Evolutionary conservation across 1,140 invertebrate species (phyloP).

Genomic region (Acromyrmex charruanus): DNA sequence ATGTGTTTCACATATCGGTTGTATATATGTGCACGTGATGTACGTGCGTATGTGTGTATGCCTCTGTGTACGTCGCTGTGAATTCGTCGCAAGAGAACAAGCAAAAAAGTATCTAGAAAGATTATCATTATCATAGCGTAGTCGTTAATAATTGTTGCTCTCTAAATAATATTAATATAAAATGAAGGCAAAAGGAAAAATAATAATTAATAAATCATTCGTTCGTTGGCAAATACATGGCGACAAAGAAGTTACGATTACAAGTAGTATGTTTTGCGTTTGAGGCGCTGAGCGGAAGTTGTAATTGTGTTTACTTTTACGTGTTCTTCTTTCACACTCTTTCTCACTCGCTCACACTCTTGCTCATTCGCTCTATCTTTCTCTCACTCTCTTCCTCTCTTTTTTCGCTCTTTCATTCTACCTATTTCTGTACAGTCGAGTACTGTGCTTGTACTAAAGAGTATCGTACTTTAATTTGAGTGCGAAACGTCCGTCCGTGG

Average conservation of each 20-base stretch:
- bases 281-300: conserved; percentile 85
- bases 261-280: conserved; percentile 80
- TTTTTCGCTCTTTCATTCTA: conserved; percentile 46
- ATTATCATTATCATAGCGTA: conserved; percentile 83
- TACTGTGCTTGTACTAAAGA: conserved; percentile 80
- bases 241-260: conserved; percentile 85
- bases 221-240: conserved; percentile 87
- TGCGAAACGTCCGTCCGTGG: conserved; percentile 59
- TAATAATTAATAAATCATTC: conserved; percentile 79
- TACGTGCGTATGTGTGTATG: conserved; percentile 7
- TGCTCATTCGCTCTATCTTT: conserved; percentile 22
- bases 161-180: conserved; percentile 85
- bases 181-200: conserved; percentile 82
- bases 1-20: not conserved
- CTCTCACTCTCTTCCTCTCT: conserved; percentile 20
- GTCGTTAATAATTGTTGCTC: conserved; percentile 82
- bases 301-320: conserved; percentile 69
- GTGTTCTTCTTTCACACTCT: conserved; percentile 60
- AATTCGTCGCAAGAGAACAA: conserved; percentile 68
- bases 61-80: conserved; percentile 23
- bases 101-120: conserved; percentile 84
- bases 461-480: conserved; percentile 77
- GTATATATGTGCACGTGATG: not conserved
- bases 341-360: conserved; percentile 20
- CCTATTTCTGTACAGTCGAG: conserved; percentile 81